Evolutionary conservation across 1,140 invertebrate genomes (phyloP).

Genomic region (Philopotamus ludificatus): DNA sequence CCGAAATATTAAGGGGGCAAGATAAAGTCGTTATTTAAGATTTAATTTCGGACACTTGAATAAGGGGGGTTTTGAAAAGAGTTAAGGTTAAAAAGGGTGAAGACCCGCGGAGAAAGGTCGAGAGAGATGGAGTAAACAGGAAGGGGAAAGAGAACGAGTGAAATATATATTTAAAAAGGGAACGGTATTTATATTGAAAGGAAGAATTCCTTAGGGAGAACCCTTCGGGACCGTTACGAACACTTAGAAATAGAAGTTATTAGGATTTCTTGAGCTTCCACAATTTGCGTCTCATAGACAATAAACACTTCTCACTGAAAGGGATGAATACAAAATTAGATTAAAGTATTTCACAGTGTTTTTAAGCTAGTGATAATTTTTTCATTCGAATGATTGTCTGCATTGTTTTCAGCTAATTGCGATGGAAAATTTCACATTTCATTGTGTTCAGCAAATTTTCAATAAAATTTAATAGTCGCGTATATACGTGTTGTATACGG

Average conservation of each 20-base stretch:
- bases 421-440: no score
- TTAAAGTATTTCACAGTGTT: no score
- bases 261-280: slow-evolving; percentile 16
- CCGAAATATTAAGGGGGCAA: slow-evolving; percentile 37
- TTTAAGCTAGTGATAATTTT: no score
- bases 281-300: slow-evolving; percentile 14
- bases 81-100: slow-evolving; percentile 37
- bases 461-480: no score
- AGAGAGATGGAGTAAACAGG: no score
- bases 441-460: no score
- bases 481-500: no score
- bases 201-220: neutral
- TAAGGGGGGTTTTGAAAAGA: slow-evolving; percentile 11
- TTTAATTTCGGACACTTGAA: slow-evolving; percentile 40
- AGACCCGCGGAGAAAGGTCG: slow-evolving; percentile 4
- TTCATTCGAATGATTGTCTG: no score
- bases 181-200: slow-evolving; percentile 23
- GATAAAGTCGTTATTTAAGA: slow-evolving; percentile 37
- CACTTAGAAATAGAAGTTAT: slow-evolving; percentile 20
- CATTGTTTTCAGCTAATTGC: no score
- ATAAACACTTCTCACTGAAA: neutral
- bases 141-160: no score
- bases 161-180: slow-evolving; percentile 19
- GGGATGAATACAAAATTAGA: neutral
- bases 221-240: slow-evolving; percentile 1